Conservation (phyloP, 2,797 vertebrate species). For the Brachyalestes nurse region DNA sequence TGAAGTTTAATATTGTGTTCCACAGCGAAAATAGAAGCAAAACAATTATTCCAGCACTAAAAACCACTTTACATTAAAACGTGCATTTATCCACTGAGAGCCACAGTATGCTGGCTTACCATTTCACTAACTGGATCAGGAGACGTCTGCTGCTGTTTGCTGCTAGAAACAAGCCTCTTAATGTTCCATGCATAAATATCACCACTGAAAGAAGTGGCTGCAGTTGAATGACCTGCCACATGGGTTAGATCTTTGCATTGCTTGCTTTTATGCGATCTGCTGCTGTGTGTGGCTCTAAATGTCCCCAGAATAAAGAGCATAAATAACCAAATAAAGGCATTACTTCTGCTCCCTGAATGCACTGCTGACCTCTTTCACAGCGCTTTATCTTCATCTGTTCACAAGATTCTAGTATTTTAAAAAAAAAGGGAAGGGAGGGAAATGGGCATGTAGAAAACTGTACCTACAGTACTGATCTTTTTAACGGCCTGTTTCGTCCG, state of each 20-base stretch:
- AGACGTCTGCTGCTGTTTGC: slow-evolving; percentile 3
- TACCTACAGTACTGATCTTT: slow-evolving; percentile 27
- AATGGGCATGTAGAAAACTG: slow-evolving; percentile 22
- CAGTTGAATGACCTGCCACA: slow-evolving; percentile 42
- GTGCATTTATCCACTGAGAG: background rate
- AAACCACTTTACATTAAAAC: background rate
- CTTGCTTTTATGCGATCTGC: slow-evolving; percentile 32
- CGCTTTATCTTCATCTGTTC: slow-evolving; percentile 50
- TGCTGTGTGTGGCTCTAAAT: slow-evolving; percentile 41
- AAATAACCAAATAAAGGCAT: slow-evolving; percentile 59
- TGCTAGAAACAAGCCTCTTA: slow-evolving; percentile 21
- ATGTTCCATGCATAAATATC: slow-evolving; percentile 40
- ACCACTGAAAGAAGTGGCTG: slow-evolving; percentile 38
- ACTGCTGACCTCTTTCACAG: slow-evolving; percentile 51
- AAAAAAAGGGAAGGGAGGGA: slow-evolving; percentile 26
- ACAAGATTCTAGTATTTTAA: slow-evolving; percentile 21
- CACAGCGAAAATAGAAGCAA: background rate
- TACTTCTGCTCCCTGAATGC: slow-evolving; percentile 54
- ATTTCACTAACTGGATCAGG: background rate
- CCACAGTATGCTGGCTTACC: background rate
- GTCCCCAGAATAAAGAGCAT: slow-evolving; percentile 49
- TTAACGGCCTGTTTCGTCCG: background rate
- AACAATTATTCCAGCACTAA: background rate
- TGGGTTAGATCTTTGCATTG: slow-evolving; percentile 40
- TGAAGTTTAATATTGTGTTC: background rate